These are phyloP conservation scores for Corythaixoides concolor DNA, from an alignment of 2,113 vertebrate genomes.

Conservation along the genomic window DNA sequence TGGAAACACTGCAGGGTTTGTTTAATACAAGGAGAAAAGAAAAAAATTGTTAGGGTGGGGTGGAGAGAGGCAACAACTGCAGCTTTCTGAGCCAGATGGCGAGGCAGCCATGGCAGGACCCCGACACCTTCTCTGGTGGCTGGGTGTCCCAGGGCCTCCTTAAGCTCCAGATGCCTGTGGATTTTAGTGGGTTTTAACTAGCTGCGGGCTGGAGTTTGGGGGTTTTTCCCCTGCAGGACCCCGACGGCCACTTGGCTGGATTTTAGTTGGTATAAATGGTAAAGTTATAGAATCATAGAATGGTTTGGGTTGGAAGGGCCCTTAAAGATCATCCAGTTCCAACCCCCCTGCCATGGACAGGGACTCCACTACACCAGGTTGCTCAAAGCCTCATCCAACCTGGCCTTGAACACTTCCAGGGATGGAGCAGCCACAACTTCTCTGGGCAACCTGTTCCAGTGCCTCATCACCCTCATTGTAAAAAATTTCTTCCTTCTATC, in stretches of 20 bases:
- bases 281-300: background rate
- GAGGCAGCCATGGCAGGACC: background rate
- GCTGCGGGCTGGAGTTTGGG: background rate
- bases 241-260: rapidly evolving
- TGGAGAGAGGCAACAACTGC: background rate
- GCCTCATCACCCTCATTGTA: no score
- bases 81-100: background rate
- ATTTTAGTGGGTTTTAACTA: background rate
- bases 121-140: rapidly evolving
- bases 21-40: conserved; percentile 30
- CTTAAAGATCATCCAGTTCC: no score
- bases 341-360: no score
- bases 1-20: conserved; percentile 37
- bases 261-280: background rate
- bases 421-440: no score
- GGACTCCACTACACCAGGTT: no score
- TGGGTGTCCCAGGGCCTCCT: background rate
- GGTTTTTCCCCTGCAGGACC: background rate
- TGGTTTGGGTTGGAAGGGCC: no score
- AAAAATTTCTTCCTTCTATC: no score
- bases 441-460: no score
- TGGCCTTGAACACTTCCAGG: no score
- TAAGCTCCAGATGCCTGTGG: rapidly evolving
- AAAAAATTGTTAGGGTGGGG: background rate
- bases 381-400: no score